Evolutionary conservation across 2,797 vertebrate genomes (phyloP).

Genomic region (Telmatherina bonti): DNA sequence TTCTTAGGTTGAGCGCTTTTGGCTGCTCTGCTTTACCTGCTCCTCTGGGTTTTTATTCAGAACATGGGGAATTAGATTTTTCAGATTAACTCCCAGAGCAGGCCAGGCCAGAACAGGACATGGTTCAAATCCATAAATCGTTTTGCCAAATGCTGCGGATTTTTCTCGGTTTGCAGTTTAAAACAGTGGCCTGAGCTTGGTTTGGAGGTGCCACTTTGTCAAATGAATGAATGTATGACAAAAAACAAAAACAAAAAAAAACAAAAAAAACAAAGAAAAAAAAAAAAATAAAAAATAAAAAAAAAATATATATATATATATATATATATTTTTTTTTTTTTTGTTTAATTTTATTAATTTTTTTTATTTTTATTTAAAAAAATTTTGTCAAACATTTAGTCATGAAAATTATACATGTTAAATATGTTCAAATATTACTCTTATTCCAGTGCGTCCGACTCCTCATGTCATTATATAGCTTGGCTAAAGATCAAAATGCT

Average conservation of each 20-base stretch:
- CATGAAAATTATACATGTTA: constrained; percentile 35
- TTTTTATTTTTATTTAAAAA: too few species aligned
- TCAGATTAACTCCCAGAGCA: constrained; percentile 43
- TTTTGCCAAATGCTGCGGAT: constrained; percentile 46
- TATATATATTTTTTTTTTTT: too few species aligned
- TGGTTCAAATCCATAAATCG: constrained; percentile 51
- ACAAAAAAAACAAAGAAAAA: constrained; percentile 15
- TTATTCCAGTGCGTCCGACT: constrained; percentile 47
- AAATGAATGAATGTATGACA: not conserved
- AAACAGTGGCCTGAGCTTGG: constrained; percentile 40
- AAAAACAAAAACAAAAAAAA: constrained; percentile 22
- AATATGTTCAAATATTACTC: constrained; percentile 42
- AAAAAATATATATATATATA: too few species aligned
- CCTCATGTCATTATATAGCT: constrained; percentile 37
- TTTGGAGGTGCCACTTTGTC: constrained; percentile 29
- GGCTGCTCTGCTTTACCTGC: constrained; percentile 57
- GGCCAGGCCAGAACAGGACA: constrained; percentile 42
- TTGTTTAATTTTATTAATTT: too few species aligned
- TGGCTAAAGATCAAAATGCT: constrained; percentile 42
- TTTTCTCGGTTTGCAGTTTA: constrained; percentile 43
- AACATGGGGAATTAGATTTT: constrained; percentile 56
- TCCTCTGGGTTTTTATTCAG: constrained; percentile 54
- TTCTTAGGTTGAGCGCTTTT: constrained; percentile 44
- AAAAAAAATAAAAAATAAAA: constrained; percentile 45
- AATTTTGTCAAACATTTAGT: too few species aligned